Evolutionary conservation across 1,140 invertebrate genomes (phyloP).

Genomic region (Sipha flava): DNA sequence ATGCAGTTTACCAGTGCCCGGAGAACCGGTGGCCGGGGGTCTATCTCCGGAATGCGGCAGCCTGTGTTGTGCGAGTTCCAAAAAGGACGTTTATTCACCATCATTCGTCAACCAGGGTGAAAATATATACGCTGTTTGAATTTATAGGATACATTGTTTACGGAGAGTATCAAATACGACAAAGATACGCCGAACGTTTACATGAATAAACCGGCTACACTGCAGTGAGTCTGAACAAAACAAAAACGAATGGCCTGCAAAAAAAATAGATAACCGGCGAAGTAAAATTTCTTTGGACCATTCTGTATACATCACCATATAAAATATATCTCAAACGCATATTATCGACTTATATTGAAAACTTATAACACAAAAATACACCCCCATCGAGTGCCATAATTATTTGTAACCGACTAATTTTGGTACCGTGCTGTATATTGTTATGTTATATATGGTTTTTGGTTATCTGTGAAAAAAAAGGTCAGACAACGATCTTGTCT

Average conservation of each 20-base stretch:
- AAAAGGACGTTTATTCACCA: slow-evolving; percentile 22
- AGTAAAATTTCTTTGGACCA: too few relatives aligned
- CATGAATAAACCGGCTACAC: too few relatives aligned
- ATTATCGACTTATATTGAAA: background rate
- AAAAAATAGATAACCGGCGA: too few relatives aligned
- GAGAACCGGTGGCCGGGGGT: background rate
- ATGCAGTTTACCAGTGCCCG: slow-evolving; percentile 21
- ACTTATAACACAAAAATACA: background rate
- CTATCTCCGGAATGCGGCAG: slow-evolving; percentile 5
- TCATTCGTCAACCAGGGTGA: slow-evolving; percentile 27
- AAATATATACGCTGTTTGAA: background rate
- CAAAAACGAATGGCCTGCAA: too few relatives aligned
- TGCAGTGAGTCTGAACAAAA: too few relatives aligned
- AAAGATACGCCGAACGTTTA: too few relatives aligned
- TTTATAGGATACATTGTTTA: background rate
- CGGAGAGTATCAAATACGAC: background rate
- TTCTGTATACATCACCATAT: background rate
- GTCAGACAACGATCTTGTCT: background rate
- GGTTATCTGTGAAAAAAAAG: background rate
- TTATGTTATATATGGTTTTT: background rate
- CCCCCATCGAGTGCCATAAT: background rate
- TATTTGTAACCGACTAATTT: background rate
- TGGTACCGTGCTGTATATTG: background rate
- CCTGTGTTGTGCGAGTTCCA: background rate
- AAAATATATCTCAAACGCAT: background rate